Conservation (phyloP, 2,888 invertebrate genomes). For the Abscondita cerata region DNA sequence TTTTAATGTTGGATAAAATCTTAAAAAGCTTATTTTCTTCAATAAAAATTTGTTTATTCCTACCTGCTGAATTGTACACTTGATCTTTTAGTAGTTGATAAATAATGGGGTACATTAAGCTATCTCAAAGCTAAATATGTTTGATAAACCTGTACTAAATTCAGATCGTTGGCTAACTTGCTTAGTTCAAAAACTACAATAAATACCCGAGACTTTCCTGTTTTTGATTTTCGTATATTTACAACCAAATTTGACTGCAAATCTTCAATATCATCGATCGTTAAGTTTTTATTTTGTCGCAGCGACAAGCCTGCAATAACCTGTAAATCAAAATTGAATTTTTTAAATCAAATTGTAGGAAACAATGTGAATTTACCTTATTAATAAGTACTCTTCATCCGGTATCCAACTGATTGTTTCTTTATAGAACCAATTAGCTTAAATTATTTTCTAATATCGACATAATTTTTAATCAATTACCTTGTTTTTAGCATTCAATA, state of each 20-base stretch:
- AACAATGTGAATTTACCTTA: background rate
- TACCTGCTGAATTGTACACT: background rate
- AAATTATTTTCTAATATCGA: background rate
- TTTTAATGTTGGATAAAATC: no score
- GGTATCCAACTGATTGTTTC: background rate
- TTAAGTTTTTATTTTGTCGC: background rate
- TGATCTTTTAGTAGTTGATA: background rate
- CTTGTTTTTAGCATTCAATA: constrained; percentile 2
- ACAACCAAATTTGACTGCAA: constrained; percentile 1
- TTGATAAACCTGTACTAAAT: background rate
- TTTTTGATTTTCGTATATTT: background rate
- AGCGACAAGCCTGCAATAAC: background rate
- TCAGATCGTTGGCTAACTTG: background rate
- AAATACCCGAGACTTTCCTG: background rate
- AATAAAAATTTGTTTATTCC: no score
- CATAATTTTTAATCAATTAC: background rate
- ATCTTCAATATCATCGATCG: background rate
- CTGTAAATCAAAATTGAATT: background rate
- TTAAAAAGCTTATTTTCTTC: no score
- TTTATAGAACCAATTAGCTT: background rate
- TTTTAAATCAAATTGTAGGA: no score
- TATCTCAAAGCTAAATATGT: background rate
- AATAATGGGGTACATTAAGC: background rate
- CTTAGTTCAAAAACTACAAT: background rate
- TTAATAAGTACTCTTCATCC: background rate